Conservation (phyloP, 2,888 invertebrate species). For the Pseudococcus jackbeardsleyi region DNA sequence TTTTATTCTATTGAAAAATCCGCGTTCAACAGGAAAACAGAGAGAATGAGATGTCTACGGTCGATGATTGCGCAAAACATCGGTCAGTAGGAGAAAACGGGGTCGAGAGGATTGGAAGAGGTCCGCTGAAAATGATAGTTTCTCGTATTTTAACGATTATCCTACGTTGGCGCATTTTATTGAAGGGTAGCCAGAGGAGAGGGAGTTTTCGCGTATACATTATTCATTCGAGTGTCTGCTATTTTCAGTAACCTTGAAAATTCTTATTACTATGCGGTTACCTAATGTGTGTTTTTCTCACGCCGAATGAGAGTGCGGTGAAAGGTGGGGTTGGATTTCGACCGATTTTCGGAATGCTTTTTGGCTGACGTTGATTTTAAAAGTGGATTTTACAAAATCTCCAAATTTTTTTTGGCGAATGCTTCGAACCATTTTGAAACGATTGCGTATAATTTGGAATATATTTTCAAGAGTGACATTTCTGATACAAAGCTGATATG, state of each 20-base stretch:
- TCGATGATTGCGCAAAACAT: background rate
- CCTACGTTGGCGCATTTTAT: background rate
- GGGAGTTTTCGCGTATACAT: background rate
- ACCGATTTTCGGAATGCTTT: background rate
- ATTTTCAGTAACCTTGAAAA: slow-evolving; percentile 11
- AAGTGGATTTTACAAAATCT: background rate
- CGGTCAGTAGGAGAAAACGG: background rate
- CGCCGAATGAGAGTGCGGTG: background rate
- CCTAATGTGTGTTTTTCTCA: background rate
- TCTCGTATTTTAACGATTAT: slow-evolving; percentile 2
- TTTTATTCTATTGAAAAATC: background rate
- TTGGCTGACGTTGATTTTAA: background rate
- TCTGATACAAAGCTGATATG: background rate
- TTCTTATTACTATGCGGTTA: background rate
- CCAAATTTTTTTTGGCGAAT: background rate
- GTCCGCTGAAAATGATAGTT: background rate
- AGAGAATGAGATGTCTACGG: background rate
- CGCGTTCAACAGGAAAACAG: background rate
- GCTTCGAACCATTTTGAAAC: background rate
- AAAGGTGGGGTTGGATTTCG: background rate
- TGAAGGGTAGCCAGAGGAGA: background rate
- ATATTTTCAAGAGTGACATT: background rate
- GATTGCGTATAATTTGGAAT: background rate
- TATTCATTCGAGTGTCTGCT: background rate
- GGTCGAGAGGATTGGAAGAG: background rate